Evolutionary conservation across 37 sponge, comb jelly and placozoan species (phyloP).

Genomic region (Halisarca cf. caerulea): DNA sequence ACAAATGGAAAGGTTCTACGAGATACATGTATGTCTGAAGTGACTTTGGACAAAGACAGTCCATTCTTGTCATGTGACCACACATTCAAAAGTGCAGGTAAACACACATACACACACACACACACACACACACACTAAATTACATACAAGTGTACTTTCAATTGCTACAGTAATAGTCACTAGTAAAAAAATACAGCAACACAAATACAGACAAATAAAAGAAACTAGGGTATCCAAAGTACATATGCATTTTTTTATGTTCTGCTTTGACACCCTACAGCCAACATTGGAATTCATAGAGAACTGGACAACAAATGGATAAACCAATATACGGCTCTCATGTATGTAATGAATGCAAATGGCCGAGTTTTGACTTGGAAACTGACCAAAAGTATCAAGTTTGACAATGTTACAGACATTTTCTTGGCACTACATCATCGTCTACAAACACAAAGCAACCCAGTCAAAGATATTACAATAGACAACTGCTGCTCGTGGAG

Average conservation of each 20-base stretch:
- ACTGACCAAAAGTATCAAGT: conserved; percentile 16
- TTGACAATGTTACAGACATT: neutral
- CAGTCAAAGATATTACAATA: conserved; percentile 21
- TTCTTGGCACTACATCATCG: neutral
- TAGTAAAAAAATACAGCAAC: too few species aligned
- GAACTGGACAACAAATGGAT: conserved; percentile 32
- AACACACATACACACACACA: too few species aligned
- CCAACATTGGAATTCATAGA: conserved; percentile 33
- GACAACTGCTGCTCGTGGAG: conserved; percentile 56
- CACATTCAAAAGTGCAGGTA: too few species aligned
- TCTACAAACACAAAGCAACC: conserved; percentile 2
- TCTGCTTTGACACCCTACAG: too few species aligned
- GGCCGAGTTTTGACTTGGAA: conserved; percentile 45
- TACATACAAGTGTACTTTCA: too few species aligned
- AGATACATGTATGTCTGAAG: too few species aligned
- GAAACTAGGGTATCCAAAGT: too few species aligned
- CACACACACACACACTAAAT: neutral
- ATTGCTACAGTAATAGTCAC: too few species aligned
- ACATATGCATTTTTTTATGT: neutral
- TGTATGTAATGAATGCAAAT: conserved; percentile 32
- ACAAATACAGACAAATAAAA: too few species aligned
- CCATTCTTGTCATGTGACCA: too few species aligned
- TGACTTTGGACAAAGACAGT: too few species aligned
- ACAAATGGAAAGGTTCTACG: too few species aligned
- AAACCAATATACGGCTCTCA: conserved; percentile 34